A percentile compares a stretch with the other conserved stretches of the same genome.
phyloP scores from a whole-genome alignment of 2,797 vertebrate species.

The Eupleurogrammus muticus region DNA sequence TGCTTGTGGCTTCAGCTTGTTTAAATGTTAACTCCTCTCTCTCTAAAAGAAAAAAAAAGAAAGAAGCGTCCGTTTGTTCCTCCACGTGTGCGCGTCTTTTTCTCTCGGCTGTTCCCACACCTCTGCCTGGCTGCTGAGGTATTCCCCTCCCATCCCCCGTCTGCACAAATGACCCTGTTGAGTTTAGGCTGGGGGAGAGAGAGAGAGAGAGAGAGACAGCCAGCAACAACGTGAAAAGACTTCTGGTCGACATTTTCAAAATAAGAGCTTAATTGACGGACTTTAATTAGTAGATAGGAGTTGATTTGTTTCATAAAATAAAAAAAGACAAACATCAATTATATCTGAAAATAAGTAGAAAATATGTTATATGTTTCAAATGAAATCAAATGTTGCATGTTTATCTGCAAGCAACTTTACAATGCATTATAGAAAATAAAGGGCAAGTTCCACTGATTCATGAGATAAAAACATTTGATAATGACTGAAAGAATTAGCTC shows the following conservation, averaged over 20 bases:
- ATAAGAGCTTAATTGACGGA: constrained; percentile 17
- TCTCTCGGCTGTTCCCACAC: constrained; percentile 41
- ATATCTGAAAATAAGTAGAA: too few relatives aligned
- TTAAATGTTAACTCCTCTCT: neutral
- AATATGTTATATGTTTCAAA: too few relatives aligned
- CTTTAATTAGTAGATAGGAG: too few relatives aligned
- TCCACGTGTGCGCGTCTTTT: constrained; percentile 53
- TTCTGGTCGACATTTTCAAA: constrained; percentile 34
- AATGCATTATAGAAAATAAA: too few relatives aligned
- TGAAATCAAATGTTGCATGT: too few relatives aligned
- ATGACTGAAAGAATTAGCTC: too few relatives aligned
- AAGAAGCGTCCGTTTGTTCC: constrained; percentile 19
- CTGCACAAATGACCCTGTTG: constrained; percentile 55
- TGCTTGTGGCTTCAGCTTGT: neutral
- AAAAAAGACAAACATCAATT: too few relatives aligned
- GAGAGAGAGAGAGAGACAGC: neutral
- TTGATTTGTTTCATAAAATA: neutral
- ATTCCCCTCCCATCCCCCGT: constrained; percentile 27
- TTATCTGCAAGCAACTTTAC: too few relatives aligned
- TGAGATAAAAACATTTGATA: too few relatives aligned
- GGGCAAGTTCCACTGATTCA: too few relatives aligned
- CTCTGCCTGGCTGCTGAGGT: constrained; percentile 37
- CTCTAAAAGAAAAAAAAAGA: neutral
- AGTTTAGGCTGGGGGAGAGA: constrained; percentile 30
- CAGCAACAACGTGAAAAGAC: neutral